Conservation (phyloP, 2,113 vertebrate genomes). For the Upupa epops region DNA sequence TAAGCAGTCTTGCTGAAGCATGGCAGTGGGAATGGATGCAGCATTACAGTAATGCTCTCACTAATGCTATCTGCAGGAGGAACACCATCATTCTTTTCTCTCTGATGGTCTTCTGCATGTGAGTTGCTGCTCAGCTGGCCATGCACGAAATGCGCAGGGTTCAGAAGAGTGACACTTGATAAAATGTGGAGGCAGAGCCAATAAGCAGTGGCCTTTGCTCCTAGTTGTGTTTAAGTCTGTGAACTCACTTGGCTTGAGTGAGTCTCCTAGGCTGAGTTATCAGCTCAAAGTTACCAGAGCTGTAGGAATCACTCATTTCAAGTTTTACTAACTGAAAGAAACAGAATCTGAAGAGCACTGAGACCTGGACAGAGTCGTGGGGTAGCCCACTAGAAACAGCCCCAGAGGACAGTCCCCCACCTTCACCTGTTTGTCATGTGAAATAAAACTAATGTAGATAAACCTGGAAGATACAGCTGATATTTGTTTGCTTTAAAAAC, state of each 20-base stretch:
- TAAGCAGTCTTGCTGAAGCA: background rate
- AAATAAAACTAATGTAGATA: background rate
- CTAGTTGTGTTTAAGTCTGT: background rate
- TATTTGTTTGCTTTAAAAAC: background rate
- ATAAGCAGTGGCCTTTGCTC: background rate
- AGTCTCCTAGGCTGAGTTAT: background rate
- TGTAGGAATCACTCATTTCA: background rate
- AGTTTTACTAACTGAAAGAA: background rate
- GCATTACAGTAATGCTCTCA: background rate
- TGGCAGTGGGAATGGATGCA: background rate
- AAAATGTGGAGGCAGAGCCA: background rate
- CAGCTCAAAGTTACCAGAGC: background rate
- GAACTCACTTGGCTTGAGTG: background rate
- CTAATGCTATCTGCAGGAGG: background rate
- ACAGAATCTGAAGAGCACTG: background rate
- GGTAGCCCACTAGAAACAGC: background rate
- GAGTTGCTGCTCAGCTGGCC: background rate
- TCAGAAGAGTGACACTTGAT: background rate
- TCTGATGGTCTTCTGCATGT: too few species aligned
- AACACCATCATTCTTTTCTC: background rate
- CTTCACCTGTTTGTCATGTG: background rate
- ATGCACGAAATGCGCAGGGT: rapidly evolving
- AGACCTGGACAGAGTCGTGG: background rate
- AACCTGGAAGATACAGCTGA: background rate
- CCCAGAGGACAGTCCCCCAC: rapidly evolving